Percentiles rank a stretch among this genome's conserved stretches.
phyloP scores from a whole-genome alignment of 2,797 vertebrate species.

The Melanotaenia trifasciata region DNA sequence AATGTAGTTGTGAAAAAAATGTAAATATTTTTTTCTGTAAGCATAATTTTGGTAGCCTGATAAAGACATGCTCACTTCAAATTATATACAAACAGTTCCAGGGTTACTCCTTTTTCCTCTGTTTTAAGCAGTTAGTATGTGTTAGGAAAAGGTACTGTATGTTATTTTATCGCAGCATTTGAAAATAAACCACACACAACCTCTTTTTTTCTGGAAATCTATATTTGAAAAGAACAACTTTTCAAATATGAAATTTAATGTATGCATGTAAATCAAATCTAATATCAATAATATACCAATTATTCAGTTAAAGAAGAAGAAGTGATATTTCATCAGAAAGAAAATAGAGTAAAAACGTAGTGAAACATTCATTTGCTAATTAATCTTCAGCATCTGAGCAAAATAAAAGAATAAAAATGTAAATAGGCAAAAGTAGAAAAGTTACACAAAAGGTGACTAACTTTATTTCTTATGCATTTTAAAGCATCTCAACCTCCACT shows the following conservation, averaged over 20 bases:
- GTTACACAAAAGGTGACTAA: slow-evolving; percentile 23
- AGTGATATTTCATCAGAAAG: slow-evolving; percentile 90
- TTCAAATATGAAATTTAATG: slow-evolving; percentile 95
- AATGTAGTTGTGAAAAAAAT: not conserved
- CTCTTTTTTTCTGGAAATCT: slow-evolving; percentile 86
- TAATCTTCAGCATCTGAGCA: slow-evolving; percentile 81
- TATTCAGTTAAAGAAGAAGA: slow-evolving; percentile 91
- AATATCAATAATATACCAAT: slow-evolving; percentile 78
- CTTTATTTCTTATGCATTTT: slow-evolving; percentile 17
- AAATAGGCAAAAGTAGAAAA: slow-evolving; percentile 28
- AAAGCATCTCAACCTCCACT: slow-evolving; percentile 31
- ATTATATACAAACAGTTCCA: too few relatives aligned
- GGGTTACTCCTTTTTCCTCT: slow-evolving; percentile 35
- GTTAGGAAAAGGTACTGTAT: slow-evolving; percentile 74
- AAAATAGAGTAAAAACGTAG: slow-evolving; percentile 91
- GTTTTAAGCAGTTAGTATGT: slow-evolving; percentile 56
- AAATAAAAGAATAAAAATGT: slow-evolving; percentile 9
- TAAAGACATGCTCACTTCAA: not conserved
- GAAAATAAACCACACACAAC: slow-evolving; percentile 76
- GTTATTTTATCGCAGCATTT: slow-evolving; percentile 79
- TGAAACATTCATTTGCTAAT: slow-evolving; percentile 87
- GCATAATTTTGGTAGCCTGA: not conserved
- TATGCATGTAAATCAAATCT: slow-evolving; percentile 92
- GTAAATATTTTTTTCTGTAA: not conserved
- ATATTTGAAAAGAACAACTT: slow-evolving; percentile 92